Base-by-base conservation (phyloP, 2,888 invertebrate species). In the Hoplodrina ambigua region DNA sequence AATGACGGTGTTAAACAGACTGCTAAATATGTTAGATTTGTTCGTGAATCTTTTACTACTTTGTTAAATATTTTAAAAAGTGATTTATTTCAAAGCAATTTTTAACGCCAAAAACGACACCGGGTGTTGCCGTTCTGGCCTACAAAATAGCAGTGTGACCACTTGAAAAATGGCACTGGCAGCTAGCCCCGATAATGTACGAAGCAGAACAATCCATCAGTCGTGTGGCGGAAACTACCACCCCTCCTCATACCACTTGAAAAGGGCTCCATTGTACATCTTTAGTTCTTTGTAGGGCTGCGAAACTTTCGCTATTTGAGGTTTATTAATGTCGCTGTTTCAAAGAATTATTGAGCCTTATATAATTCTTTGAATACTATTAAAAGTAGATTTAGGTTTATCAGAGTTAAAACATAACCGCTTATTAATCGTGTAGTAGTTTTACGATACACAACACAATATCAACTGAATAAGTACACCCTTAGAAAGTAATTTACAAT, bases 181-280 rank as follows among this genome's bases (percentile, higher is more conserved):
- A 87, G 85, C 87, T 87, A 86, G 85, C 86, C 82, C 90, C 89
- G 92, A 92, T 93, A 93, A 93, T 92, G 91, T 90, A 89, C 88
- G 86, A 83, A 86, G 88, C 87, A 81, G 87, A 87, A 89, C 90
- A 88, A 93, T 92, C 91, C 90, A 89, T 89, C 90, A 90, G 88
- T 64, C 82, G 83, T 67, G 69, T 64, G 78, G 84, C 72, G 83
- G 84, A 73, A 82, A 82, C 73, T 65, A 79, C 83, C 83, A 79
- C 85, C 87, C 83, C 80, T 13, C 71, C 81, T 76, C 80, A 79
- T 69, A 77, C 82, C 80, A 80, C 79, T 71, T 57, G 19, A 60
- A 64, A 82, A 86, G 77, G 82, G 82, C 83, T 78, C 73, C 69
- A 81, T 82, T 85, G 78, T 82, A 83, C 77, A 81, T 81, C 78